Conservation (phyloP, 2,113 vertebrate genomes). For the Cebidichthys violaceus region DNA sequence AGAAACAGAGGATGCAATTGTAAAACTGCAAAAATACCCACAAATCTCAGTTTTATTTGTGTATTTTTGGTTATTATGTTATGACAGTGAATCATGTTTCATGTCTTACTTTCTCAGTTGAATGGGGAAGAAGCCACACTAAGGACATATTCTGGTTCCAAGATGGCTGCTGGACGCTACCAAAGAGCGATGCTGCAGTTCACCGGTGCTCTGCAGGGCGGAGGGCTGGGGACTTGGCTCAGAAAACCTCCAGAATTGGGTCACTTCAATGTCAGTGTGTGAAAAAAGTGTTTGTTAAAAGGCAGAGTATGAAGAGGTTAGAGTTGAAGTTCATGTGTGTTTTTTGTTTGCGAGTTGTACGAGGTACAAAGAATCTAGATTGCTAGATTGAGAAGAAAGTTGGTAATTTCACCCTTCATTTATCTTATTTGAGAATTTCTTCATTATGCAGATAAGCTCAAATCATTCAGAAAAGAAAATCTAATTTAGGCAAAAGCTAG, state of each 20-base stretch:
- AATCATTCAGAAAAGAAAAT: neutral
- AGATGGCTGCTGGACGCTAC: constrained; percentile 58
- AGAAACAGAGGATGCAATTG: neutral
- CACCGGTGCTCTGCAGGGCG: constrained; percentile 35
- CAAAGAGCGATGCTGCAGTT: constrained; percentile 65
- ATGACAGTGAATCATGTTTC: neutral
- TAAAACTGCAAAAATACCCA: neutral
- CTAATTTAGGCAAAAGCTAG: neutral
- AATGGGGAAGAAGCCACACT: neutral
- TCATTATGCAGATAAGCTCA: neutral
- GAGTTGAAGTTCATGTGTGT: neutral
- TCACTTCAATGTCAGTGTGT: neutral
- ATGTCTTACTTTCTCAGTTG: constrained; percentile 31
- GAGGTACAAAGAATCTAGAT: neutral
- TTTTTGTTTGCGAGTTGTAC: neutral
- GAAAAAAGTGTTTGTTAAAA: neutral
- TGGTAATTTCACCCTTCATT: neutral
- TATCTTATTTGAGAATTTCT: neutral
- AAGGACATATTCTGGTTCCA: constrained; percentile 40
- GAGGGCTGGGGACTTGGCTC: constrained; percentile 65
- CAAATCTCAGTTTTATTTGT: neutral
- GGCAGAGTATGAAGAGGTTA: neutral
- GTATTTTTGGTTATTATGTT: neutral
- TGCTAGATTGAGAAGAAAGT: neutral
- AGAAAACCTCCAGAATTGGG: constrained; percentile 47